Evolutionary conservation across 2,797 vertebrate species (phyloP).

Genomic region (Echeneis naucrates): DNA sequence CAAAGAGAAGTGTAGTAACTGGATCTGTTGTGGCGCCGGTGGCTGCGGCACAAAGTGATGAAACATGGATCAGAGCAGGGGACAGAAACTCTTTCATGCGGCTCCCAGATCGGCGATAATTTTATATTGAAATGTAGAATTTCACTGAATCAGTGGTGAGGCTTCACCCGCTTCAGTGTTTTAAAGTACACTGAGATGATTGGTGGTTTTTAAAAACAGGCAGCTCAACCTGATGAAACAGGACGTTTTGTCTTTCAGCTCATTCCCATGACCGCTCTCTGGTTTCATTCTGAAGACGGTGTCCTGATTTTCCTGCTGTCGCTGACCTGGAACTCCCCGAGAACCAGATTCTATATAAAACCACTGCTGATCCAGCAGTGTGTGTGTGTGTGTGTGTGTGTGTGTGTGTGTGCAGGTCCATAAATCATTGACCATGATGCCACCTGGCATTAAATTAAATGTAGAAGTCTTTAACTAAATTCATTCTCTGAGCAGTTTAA

Average conservation of each 20-base stretch:
- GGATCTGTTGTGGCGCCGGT: not conserved
- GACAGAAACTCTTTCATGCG: not conserved
- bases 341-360: slow-evolving; percentile 64
- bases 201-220: too few species aligned
- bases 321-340: slow-evolving; percentile 61
- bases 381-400: slow-evolving; percentile 12
- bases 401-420: not conserved
- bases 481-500: not conserved
- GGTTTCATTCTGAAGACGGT: slow-evolving; percentile 13
- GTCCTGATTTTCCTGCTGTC: slow-evolving; percentile 47
- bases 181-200: too few species aligned
- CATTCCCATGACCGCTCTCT: too few species aligned
- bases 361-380: slow-evolving; percentile 59
- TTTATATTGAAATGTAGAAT: not conserved
- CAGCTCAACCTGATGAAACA: too few species aligned
- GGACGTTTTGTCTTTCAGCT: not conserved
- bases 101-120: not conserved
- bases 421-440: not conserved
- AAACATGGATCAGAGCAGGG: slow-evolving; percentile 28
- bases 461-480: not conserved
- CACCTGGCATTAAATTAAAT: not conserved
- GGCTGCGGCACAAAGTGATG: slow-evolving; percentile 11
- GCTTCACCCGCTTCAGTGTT: not conserved
- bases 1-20: slow-evolving; percentile 27
- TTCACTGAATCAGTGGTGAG: not conserved